Conservation (phyloP, 2,888 invertebrate genomes). For the Blastobasis adustella region DNA sequence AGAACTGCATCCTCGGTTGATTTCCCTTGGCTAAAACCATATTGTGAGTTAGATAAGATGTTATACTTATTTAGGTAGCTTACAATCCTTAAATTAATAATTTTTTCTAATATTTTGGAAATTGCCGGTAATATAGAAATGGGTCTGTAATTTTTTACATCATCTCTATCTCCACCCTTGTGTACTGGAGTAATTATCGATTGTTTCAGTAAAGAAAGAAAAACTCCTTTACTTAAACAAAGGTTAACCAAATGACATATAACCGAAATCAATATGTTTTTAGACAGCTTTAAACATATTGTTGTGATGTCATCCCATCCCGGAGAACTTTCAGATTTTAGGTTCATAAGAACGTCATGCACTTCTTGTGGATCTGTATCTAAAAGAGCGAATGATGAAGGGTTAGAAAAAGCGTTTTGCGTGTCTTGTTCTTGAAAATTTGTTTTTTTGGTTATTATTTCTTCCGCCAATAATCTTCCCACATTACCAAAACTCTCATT, state of each 20-base stretch:
- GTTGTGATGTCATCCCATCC: too few species aligned
- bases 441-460: neutral
- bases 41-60: neutral
- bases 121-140: neutral
- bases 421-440: neutral
- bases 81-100: neutral
- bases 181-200: neutral
- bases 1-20: neutral
- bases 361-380: too few species aligned
- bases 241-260: too few species aligned
- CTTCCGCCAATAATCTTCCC: neutral
- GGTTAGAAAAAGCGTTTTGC: neutral
- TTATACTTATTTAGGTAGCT: neutral
- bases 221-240: too few species aligned
- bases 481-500: slow-evolving; percentile 1
- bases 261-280: too few species aligned
- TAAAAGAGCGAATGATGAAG: neutral
- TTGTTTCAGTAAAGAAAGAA: neutral
- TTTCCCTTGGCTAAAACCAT: neutral
- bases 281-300: too few species aligned
- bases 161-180: neutral
- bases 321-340: too few species aligned
- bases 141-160: neutral
- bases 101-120: neutral
- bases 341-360: too few species aligned